Conservation (phyloP, 2,113 vertebrate species). For the Burhinus oedicnemus region DNA sequence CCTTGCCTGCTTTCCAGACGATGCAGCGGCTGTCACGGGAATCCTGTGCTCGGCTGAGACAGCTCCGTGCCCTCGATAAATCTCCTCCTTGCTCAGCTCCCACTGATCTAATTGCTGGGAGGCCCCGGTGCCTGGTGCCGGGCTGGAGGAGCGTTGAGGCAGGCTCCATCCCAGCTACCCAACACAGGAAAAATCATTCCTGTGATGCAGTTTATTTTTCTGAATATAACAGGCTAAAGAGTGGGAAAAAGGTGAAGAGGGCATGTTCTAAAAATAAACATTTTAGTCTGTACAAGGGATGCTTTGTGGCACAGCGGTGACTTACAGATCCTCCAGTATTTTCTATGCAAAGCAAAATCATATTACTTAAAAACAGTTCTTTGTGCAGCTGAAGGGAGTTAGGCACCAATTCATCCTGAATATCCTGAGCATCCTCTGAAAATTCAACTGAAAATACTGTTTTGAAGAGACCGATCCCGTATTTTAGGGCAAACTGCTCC, state of each 20-base stretch:
- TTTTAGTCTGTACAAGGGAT: neutral
- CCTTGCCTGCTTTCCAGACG: neutral
- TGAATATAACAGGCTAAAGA: neutral
- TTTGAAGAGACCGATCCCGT: rapidly evolving
- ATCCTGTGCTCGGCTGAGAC: neutral
- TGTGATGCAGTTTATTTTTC: neutral
- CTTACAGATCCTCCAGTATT: neutral
- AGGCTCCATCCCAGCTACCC: neutral
- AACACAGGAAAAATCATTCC: neutral
- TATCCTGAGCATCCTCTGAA: neutral
- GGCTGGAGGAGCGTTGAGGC: neutral
- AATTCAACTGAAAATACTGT: neutral
- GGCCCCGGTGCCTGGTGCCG: neutral
- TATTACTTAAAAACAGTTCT: neutral
- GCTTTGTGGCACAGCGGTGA: neutral
- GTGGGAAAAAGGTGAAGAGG: neutral
- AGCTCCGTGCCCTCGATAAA: neutral
- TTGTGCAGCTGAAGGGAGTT: neutral
- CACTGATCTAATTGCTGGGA: neutral
- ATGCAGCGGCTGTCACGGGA: rapidly evolving
- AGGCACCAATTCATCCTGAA: neutral
- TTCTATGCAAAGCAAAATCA: neutral
- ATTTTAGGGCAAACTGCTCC: neutral
- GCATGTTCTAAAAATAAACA: neutral
- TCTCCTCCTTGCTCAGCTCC: neutral